Base-by-base conservation (phyloP, 2,888 invertebrate species). In the Drosophila anceps region DNA sequence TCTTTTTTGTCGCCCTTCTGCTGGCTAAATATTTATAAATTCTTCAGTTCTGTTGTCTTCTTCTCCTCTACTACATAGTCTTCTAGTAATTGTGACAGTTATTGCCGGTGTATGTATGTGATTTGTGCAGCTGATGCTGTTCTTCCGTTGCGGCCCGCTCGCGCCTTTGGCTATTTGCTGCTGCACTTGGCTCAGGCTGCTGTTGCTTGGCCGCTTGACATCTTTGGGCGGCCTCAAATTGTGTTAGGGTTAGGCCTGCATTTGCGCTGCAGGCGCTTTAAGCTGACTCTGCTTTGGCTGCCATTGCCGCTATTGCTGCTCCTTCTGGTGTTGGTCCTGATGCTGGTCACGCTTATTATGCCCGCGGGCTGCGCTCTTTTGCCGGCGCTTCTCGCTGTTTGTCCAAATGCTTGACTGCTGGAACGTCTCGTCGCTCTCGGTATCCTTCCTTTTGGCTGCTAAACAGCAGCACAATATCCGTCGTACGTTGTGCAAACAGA, bases 1-100 rank as follows among this genome's bases (percentile, higher is more conserved):
- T 69, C 66, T 51, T 61, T 64, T 76, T 76, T 69, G 27, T 58
- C 54, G 55, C 43, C 46, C 46, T 41, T 74, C 54, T 73, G 73
- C 82, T 84, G 79, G 80, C 88, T 84, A 91, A 91, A 92, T 91
- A 91, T 91, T 91, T 91, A 84, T 90, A 90, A 84, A 90, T 90
- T 92, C 90, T 92, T 79, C 83, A 85, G 73, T 61, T 57, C 31
- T 53, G 37, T 60, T 69, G 55, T 37, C 50, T 53, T 15, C 29
- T 48, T 51, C 9, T 35, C 5, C 24, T 69, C 46, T 66, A 50
- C 13, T 53, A 7, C 10, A 39, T 8, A 13, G n/a, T 29, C 37
- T 39, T 33, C 13, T 44, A 66, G 74, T 72, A 69, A 66, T 68
- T 76, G 79, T 81, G 79, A 79, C 79, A 76, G 76, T 58, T 79